Evolutionary conservation across 2,113 vertebrate genomes (phyloP), one percentile per base, ranked within the genome.

Genomic region (Cynocephalus volans): DNA sequence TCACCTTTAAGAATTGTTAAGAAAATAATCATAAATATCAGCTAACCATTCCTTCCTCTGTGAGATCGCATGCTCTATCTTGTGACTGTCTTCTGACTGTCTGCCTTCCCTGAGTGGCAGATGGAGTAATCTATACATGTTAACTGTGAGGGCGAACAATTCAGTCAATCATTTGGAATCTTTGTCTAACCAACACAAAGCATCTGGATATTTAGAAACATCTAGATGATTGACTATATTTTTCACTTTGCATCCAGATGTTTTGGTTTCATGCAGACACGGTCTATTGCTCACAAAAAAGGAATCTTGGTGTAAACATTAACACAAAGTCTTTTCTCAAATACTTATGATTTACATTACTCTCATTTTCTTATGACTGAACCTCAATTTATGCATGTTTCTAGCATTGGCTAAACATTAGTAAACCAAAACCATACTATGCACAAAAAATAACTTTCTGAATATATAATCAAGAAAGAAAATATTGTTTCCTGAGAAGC

Each of bases 181-280:
- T 83, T 96, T 96, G 45, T 95, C 62, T 93, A 96, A 88, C 33
- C 67, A 89, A 96, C 56, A 82, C 31, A 96, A 93, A 95, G 36
- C 73, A 93, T 97, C 69, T 97, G 92, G 62, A 64, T 93, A 87
- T 93, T 96, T 86, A 70, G 69, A 97, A 97, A 93, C 33, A 75
- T 80, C 52, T 93, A 93, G 26, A 93, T 90, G 72, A 96, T 67
- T 96, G 41, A 94, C 69, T 90, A 75, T 13, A 69, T 88, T 88
- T 95, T 94, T 97, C 60, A 92, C 18, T 95, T 95, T 92, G 45
- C 26, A 62, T 92, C 88, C 96, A 96, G 91, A 95, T 83, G 36
- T 95, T 95, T 97, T 96, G 56, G 26, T 95, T 60, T 88, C 72
- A 87, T 77, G 31, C 73, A 95, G 81, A 94, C 31, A 96, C 4